Base-by-base conservation (phyloP, 1,140 invertebrate genomes). In the Bombyx mandarina region DNA sequence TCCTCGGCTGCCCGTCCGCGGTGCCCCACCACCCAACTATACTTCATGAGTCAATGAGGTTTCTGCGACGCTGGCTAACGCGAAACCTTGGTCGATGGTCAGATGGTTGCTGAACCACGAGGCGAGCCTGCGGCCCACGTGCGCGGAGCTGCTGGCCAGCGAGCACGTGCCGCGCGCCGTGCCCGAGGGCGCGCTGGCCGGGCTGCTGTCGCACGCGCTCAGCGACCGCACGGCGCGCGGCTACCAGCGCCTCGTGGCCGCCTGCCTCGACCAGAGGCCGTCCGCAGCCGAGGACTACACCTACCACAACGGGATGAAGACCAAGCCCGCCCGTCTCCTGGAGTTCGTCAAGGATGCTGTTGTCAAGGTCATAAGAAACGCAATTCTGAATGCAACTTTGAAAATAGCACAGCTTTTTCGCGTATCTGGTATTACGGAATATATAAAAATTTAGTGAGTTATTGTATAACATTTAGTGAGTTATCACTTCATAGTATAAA, bases 21-120 rank as follows among this genome's bases (percentile, higher is more conserved):
- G 12, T 18, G 12, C 12, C 12, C 12, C 12, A 18, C 12, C 12
- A 18, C 12, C 12, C 12, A 18, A 18, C 12, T 18, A 18, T 18
- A 18, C 12, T 18, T 18, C 12, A 18, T 18, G 12, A 18, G 12
- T 18, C 12, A 18, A 18, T 18, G 12, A 18, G 12, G 26, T 35
- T 3, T 35, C 26, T 35, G 26, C 26, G 4, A 2, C 2, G 26
- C 26, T 5, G 26, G 26, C 26, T 5, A 35, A 35, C 26, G 2
- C 2, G 26, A 35, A 35, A 3, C 26, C 26, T 5, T 35, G 2
- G 42, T 8, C 12, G 18, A 9, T 54, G 54, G 47, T 9, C 66
- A 84, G 92, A 55, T 97, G 94, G 94, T 83, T 98, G 45, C 81
- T 98, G 42, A 93, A 93, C 77, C 96, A 98, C 72, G 95, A 98